Conservation (phyloP, 2,888 invertebrate genomes). For the Phlogophora meticulosa region DNA sequence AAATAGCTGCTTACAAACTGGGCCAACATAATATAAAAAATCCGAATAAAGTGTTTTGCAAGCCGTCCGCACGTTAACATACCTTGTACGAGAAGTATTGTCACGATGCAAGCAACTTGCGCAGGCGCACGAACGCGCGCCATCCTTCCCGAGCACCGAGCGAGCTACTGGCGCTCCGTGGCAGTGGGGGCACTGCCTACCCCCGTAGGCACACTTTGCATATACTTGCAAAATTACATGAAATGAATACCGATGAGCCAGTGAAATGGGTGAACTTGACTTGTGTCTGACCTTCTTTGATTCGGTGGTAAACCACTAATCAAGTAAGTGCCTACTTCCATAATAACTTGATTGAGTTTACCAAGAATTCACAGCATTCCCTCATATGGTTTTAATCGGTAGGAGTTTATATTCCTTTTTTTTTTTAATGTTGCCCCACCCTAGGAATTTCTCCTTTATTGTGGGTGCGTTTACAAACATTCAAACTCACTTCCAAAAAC, state of each 20-base stretch:
- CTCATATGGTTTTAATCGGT: too few species aligned
- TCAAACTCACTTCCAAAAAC: too few species aligned
- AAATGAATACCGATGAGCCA: constrained; percentile 55
- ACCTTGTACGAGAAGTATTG: constrained; percentile 68
- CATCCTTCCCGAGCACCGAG: constrained; percentile 72
- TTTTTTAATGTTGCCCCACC: too few species aligned
- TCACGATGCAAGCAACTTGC: constrained; percentile 59
- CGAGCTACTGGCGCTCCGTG: constrained; percentile 38
- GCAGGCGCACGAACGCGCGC: constrained; percentile 61
- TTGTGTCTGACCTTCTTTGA: constrained; percentile 15
- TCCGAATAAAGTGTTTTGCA: constrained; percentile 49
- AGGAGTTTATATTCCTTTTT: too few species aligned
- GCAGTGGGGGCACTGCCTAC: constrained; percentile 62
- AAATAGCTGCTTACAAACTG: constrained; percentile 16
- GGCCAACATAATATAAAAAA: constrained; percentile 41
- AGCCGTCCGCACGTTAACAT: constrained; percentile 49
- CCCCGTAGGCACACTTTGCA: constrained; percentile 53
- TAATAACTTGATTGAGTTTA: background rate
- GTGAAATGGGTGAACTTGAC: constrained; percentile 59
- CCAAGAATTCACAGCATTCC: too few species aligned
- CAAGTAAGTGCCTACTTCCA: background rate
- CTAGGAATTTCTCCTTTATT: too few species aligned
- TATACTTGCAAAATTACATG: constrained; percentile 59
- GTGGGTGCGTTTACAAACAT: too few species aligned
- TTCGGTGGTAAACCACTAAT: background rate